Percentiles rank a stretch among this genome's conserved stretches.
Conservation (phyloP, 1,140 invertebrate species). For the Hyposmocoma kahamanoa region DNA sequence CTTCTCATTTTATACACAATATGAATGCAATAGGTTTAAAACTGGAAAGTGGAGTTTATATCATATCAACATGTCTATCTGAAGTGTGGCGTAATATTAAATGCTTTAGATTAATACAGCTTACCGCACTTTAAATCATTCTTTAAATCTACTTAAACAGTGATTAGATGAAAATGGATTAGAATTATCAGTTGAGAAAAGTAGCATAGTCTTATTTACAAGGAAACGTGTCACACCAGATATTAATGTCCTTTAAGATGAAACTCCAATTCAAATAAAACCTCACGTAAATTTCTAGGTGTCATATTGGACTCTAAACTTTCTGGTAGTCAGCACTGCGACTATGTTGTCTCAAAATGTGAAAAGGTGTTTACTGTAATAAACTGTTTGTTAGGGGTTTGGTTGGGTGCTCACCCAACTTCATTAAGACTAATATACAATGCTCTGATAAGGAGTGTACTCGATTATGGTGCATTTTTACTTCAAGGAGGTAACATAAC, state of each 20-base stretch:
- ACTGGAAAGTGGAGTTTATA: background rate
- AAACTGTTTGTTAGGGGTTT: background rate
- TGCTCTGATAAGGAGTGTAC: background rate
- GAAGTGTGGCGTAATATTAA: background rate
- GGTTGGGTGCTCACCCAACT: conserved; percentile 1
- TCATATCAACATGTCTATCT: background rate
- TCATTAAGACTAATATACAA: background rate
- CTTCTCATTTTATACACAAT: background rate
- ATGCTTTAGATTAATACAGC: background rate
- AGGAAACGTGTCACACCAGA: background rate
- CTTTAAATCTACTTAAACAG: background rate
- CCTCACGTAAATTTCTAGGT: background rate
- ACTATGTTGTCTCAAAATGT: background rate
- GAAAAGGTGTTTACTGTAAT: background rate
- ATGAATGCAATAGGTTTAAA: background rate
- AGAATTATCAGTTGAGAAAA: background rate
- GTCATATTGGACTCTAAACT: background rate
- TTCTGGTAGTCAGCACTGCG: background rate
- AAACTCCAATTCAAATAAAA: background rate
- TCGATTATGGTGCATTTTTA: background rate
- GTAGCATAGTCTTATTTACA: background rate
- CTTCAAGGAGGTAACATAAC: background rate
- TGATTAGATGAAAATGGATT: background rate
- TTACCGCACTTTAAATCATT: background rate
- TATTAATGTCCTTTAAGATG: background rate